Percentiles rank a stretch among this genome's conserved stretches.
These are phyloP conservation scores for Chinchilla lanigera DNA, from an alignment of 2,113 vertebrate species.

Conservation along the genomic window DNA sequence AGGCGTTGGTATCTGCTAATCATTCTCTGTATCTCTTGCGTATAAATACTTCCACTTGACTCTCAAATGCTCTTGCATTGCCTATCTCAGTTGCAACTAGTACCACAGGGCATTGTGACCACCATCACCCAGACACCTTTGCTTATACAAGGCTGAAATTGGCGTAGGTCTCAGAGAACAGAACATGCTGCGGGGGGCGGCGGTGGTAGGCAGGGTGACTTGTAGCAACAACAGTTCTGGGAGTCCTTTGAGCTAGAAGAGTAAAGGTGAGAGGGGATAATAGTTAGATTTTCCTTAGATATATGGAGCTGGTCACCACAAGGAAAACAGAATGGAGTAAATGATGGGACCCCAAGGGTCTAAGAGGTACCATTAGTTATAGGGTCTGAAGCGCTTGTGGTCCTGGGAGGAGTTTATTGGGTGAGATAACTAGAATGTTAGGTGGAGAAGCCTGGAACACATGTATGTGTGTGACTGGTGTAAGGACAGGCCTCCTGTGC, in stretches of 20 bases:
- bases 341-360: background rate
- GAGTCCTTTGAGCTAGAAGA: background rate
- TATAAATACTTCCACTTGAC: background rate
- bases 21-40: constrained; percentile 4
- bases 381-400: background rate
- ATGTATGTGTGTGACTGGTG: background rate
- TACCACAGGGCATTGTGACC: background rate
- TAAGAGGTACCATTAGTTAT: background rate
- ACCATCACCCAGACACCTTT: background rate
- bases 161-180: background rate
- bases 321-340: background rate
- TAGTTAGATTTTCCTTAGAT: background rate
- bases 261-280: background rate
- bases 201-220: background rate
- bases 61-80: background rate
- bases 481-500: background rate
- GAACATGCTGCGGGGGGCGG: background rate
- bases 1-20: background rate
- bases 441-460: background rate
- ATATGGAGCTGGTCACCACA: background rate
- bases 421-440: background rate
- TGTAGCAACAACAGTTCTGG: background rate
- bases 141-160: background rate
- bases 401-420: background rate
- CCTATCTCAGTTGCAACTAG: background rate